Percentiles rank a stretch among this genome's conserved stretches.
Conservation (phyloP, 92 coral and sea anemone genomes). For the Phymanthus crucifer region DNA sequence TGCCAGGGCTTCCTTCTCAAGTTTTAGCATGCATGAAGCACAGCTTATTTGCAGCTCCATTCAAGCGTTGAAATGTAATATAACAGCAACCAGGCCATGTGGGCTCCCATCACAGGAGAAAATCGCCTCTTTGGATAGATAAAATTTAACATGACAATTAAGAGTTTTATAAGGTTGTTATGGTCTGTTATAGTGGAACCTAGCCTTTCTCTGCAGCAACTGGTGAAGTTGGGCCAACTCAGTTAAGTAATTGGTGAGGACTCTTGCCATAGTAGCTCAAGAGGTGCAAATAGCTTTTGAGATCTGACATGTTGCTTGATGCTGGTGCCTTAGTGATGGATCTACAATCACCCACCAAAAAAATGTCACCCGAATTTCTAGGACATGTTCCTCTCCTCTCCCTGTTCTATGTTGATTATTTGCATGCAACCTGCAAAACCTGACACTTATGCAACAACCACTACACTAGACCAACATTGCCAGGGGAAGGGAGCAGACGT, state of each 20-base stretch:
- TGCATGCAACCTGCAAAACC: too few relatives aligned
- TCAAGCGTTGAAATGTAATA: not conserved
- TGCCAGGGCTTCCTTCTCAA: not conserved
- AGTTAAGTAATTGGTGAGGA: conserved; percentile 10
- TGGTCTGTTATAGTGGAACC: not conserved
- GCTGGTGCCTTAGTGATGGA: conserved; percentile 19
- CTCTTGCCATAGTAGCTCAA: conserved; percentile 20
- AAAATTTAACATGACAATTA: not conserved
- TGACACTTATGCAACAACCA: too few relatives aligned
- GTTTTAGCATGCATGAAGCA: not conserved
- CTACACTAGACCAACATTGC: too few relatives aligned
- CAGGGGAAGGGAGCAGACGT: too few relatives aligned
- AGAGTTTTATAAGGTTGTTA: not conserved
- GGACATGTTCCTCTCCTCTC: too few relatives aligned
- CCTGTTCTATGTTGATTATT: too few relatives aligned
- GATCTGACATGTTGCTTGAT: conserved; percentile 14
- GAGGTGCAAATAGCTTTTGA: conserved; percentile 14
- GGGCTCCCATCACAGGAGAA: conserved; percentile 3
- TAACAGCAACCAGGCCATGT: conserved; percentile 1
- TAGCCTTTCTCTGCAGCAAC: not conserved
- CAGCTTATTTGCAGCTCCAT: not conserved
- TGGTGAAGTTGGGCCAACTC: conserved; percentile 12
- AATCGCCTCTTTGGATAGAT: not conserved
- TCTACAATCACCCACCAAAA: too few relatives aligned
- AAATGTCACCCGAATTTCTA: too few relatives aligned